These are phyloP conservation scores for Equus quagga DNA, from an alignment of 2,113 vertebrate genomes.

Conservation along the genomic window DNA sequence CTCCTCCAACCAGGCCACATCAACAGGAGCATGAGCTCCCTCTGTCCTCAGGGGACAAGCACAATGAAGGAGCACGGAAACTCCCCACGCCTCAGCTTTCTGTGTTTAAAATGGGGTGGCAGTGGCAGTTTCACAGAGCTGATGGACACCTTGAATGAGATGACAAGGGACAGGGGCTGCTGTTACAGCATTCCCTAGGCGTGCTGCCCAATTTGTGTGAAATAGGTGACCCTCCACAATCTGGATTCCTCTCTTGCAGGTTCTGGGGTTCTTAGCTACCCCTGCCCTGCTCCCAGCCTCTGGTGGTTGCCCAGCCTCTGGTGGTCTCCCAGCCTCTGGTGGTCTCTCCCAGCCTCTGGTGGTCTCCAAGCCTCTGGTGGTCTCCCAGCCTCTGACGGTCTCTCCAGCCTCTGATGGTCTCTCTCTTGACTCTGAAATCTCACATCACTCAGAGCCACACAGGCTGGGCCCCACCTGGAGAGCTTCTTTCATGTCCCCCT, in stretches of 20 bases:
- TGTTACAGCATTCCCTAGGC: fast-evolving
- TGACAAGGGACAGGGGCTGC: neutral
- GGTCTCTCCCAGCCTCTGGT: neutral
- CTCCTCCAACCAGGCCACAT: neutral
- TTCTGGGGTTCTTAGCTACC: neutral
- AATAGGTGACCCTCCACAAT: fast-evolving
- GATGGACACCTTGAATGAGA: no score
- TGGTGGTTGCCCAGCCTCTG: neutral
- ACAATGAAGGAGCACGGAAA: fast-evolving
- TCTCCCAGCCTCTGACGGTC: no score
- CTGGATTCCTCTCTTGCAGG: no score
- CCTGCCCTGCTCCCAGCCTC: neutral
- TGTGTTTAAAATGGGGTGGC: neutral
- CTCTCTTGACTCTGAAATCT: neutral
- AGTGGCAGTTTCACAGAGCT: neutral
- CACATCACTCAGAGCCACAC: neutral
- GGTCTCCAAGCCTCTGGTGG: neutral
- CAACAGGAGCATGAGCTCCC: fast-evolving
- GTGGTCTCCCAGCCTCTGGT: neutral
- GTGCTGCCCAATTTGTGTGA: neutral
- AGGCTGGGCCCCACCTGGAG: neutral
- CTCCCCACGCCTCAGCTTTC: fast-evolving
- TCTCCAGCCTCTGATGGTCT: neutral
- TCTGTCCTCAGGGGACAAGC: fast-evolving
- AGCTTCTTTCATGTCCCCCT: fast-evolving